Base-by-base conservation (phyloP, 2,888 invertebrate genomes). In the Spatulosminthurus flaviceps region DNA sequence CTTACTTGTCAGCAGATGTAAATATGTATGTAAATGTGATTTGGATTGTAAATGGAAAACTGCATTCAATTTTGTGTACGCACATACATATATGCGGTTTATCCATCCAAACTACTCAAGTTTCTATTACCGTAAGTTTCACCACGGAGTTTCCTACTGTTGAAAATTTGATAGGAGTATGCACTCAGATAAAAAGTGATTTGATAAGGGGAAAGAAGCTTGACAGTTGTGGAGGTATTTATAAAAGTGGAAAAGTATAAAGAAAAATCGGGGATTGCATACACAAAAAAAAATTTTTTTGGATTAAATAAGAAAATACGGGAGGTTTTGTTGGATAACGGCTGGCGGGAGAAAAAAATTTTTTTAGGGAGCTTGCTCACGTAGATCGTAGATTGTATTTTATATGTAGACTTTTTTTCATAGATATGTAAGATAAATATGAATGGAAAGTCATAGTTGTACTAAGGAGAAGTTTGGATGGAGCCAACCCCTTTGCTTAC, bases 191-290 rank as follows among this genome's bases (percentile, higher is more conserved):
- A 60, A 21, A 60, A 9, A 4, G 7, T 60, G 64, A 64, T 34
- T 34, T 34, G 64, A 4, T 11, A 9, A 22, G n/a, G 16, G 5
- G 16, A 60, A 60, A 5, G 60, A 60, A 16, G 21, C n/a, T n/a
- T n/a, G n/a, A n/a, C 7, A 60, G 60, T 9, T 60, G 16, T 2
- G 26, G 24, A 24, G 64, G n/a, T 22, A 64, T 22, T 24, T 24
- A 11, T 22, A 24, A 24, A 22, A 64, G 2, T 2, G 64, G 64
- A 64, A n/a, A 24, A 64, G 24, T 19, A 16, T 24, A n/a, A n/a
- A 64, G 64, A 64, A 64, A 64, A 24, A 64, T 11, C 64, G 24
- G 11, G 64, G 64, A 24, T 64, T 64, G 64, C 64, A 64, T 64
- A 64, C n/a, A 9, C 11, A 64, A 24, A 51, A 51, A 51, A 41